Evolutionary conservation across 1,140 invertebrate genomes (phyloP).

Genomic region (Dendrolimus punctatus): DNA sequence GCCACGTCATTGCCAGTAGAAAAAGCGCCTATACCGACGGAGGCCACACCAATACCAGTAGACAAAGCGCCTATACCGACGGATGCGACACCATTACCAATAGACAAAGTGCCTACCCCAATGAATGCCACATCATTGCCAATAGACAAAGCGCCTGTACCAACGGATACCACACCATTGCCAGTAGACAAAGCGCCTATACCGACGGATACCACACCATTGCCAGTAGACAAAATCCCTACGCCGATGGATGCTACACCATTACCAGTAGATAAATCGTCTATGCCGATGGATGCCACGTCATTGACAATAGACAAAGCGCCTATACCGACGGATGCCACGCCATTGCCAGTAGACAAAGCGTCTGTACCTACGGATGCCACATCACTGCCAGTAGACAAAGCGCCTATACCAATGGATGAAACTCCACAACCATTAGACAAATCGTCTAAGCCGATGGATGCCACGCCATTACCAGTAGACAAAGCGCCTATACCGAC

Average conservation of each 20-base stretch:
- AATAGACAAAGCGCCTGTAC: neutral
- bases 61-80: neutral
- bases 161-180: neutral
- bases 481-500: too few species aligned
- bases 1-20: neutral
- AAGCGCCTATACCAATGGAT: too few species aligned
- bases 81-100: neutral
- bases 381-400: neutral
- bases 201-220: neutral
- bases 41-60: neutral
- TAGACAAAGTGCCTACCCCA: neutral
- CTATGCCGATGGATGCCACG: neutral
- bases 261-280: neutral
- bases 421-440: neutral
- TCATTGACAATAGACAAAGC: neutral
- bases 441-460: neutral
- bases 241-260: neutral
- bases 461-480: neutral
- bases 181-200: neutral
- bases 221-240: too few species aligned
- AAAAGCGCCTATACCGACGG: neutral
- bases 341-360: neutral
- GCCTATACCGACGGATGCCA: neutral
- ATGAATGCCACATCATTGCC: neutral
- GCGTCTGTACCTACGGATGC: neutral